Conservation (phyloP, 2,113 vertebrate genomes). For the Heloderma charlesbogerti region DNA sequence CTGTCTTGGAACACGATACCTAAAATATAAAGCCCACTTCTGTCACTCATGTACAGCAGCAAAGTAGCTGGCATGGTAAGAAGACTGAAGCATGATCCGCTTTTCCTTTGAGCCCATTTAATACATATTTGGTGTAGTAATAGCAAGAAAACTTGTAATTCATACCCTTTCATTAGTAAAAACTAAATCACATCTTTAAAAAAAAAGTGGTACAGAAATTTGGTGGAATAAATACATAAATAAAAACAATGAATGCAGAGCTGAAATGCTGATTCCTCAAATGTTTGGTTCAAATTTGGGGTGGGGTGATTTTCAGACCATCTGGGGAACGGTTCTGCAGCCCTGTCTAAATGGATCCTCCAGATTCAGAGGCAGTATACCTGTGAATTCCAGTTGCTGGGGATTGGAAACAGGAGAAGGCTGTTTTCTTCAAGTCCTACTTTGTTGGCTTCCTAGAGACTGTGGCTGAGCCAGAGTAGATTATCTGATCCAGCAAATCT, state of each 20-base stretch:
- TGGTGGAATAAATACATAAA: too few relatives aligned
- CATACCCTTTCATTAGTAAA: not conserved
- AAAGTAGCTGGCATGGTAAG: not conserved
- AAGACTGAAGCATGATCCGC: not conserved
- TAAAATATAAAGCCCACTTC: not conserved
- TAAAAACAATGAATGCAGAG: too few relatives aligned
- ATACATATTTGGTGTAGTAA: not conserved
- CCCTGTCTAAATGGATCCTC: not conserved
- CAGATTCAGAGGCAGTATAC: not conserved
- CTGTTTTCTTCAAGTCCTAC: not conserved
- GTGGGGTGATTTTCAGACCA: too few relatives aligned
- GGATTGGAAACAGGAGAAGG: not conserved
- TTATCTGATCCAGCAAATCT: not conserved
- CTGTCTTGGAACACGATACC: not conserved
- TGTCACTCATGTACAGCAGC: not conserved
- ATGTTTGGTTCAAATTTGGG: too few relatives aligned
- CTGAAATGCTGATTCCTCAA: too few relatives aligned
- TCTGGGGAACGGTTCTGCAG: too few relatives aligned
- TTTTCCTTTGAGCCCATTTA: constrained; percentile 11
- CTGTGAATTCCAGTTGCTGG: too few relatives aligned
- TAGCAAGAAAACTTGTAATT: not conserved
- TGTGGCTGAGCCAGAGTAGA: not conserved
- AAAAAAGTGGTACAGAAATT: too few relatives aligned
- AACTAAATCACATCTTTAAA: constrained; percentile 12
- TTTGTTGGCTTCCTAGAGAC: too few relatives aligned